Evolutionary conservation across 2,888 invertebrate species (phyloP).

Genomic region (Ormyrus pomaceus): DNA sequence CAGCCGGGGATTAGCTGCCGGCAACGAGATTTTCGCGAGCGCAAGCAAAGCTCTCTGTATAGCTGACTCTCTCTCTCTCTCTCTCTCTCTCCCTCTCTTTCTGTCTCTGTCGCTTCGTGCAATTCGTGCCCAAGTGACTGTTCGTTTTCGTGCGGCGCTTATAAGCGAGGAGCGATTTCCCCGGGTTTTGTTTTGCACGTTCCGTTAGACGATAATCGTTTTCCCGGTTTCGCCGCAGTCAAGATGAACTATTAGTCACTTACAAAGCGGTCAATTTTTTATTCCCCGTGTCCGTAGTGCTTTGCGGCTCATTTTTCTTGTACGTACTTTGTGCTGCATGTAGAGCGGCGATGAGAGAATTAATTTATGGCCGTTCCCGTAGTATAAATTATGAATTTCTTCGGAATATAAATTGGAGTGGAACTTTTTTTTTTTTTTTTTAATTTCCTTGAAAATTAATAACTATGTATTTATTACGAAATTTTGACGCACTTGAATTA

Average conservation of each 20-base stretch:
- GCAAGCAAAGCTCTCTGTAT: conserved; percentile 34
- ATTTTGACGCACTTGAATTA: no score
- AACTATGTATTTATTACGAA: no score
- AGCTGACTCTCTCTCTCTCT: background rate
- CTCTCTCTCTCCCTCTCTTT: conserved; percentile 1
- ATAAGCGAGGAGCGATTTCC: conserved; percentile 17
- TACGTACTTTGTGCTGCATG: no score
- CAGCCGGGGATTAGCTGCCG: conserved; percentile 64
- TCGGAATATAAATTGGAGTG: no score
- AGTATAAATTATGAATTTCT: conserved; percentile 1
- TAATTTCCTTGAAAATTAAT: no score
- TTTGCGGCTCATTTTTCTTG: no score
- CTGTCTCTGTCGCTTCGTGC: conserved; percentile 24
- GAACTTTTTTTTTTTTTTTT: no score
- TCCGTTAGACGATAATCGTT: conserved; percentile 12
- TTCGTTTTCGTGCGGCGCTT: conserved; percentile 22
- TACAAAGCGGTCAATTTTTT: conserved; percentile 2
- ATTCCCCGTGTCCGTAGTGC: no score
- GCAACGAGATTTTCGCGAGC: conserved; percentile 59
- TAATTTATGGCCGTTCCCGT: background rate
- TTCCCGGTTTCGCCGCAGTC: background rate
- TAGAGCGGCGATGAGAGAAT: no score
- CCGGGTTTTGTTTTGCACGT: conserved; percentile 21
- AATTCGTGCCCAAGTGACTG: conserved; percentile 23
- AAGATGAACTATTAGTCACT: conserved; percentile 32